Evolutionary conservation across 2,113 vertebrate genomes (phyloP).

Genomic region (Sitta europaea): DNA sequence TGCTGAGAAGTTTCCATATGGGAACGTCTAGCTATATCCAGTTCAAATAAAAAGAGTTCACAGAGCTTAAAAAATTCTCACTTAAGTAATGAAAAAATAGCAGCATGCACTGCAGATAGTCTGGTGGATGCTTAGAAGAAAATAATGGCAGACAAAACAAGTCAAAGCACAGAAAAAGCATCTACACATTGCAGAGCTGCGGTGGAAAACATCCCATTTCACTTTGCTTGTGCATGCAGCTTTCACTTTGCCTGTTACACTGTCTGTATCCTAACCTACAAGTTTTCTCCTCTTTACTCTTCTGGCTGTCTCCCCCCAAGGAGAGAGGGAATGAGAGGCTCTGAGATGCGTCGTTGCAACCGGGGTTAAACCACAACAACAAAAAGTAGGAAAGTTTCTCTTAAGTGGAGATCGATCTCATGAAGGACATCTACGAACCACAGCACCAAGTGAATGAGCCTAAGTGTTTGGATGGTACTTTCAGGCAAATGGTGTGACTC

Average conservation of each 20-base stretch:
- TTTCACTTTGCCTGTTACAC: background rate
- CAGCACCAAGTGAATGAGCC: background rate
- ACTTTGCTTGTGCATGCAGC: fast-evolving
- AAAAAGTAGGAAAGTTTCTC: background rate
- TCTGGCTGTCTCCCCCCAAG: background rate
- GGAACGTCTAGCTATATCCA: background rate
- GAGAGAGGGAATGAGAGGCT: background rate
- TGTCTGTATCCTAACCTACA: background rate
- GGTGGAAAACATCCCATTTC: background rate
- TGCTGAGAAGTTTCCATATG: background rate
- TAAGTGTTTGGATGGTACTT: background rate
- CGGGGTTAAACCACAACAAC: fast-evolving
- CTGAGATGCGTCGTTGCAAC: background rate
- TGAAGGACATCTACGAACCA: background rate
- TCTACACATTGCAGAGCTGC: background rate
- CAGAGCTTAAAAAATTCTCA: background rate
- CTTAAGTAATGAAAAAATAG: background rate
- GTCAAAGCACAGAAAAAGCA: background rate
- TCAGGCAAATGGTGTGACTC: background rate
- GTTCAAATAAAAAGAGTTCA: background rate
- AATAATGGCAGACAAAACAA: background rate
- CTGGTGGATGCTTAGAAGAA: background rate
- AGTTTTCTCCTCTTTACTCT: background rate
- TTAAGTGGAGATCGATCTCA: background rate
- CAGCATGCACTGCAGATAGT: background rate